Percentiles rank a stretch among this genome's conserved stretches.
These are phyloP conservation scores for Rousettus leschenaultii DNA, from an alignment of 2,113 vertebrate genomes.

Conservation along the genomic window DNA sequence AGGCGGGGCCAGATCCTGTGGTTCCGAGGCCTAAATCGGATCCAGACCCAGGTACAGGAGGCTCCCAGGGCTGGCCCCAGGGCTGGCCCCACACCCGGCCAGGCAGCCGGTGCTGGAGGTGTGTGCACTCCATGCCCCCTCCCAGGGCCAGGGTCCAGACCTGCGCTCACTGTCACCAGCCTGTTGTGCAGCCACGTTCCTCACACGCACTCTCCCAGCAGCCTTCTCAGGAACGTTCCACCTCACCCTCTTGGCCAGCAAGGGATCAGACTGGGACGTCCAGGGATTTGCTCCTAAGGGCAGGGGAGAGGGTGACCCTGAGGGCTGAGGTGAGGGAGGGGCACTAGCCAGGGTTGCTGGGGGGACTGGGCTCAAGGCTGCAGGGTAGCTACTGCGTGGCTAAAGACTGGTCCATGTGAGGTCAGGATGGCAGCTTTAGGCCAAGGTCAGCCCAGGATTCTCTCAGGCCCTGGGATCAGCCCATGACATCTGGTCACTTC, in stretches of 20 bases:
- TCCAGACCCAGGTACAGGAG: slow-evolving; percentile 94
- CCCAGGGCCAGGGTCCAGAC: neutral
- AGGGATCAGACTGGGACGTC: neutral
- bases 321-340: neutral
- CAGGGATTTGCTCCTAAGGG: neutral
- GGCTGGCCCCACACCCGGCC: neutral
- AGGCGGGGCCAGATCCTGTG: slow-evolving; percentile 98
- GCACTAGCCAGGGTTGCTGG: neutral
- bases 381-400: neutral
- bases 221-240: neutral
- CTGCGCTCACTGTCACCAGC: neutral
- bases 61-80: neutral
- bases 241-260: neutral
- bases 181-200: accelerated
- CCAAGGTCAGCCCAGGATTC: neutral
- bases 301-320: neutral
- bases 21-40: slow-evolving; percentile 98
- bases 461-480: neutral
- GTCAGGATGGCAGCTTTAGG: neutral
- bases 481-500: neutral
- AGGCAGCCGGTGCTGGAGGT: accelerated
- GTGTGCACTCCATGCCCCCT: neutral
- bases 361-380: neutral
- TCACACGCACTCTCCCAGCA: accelerated
- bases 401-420: neutral